Percentiles rank a stretch among this genome's conserved stretches.
Conservation (phyloP, 2,113 vertebrate genomes). For the Motacilla tschutschensis region DNA sequence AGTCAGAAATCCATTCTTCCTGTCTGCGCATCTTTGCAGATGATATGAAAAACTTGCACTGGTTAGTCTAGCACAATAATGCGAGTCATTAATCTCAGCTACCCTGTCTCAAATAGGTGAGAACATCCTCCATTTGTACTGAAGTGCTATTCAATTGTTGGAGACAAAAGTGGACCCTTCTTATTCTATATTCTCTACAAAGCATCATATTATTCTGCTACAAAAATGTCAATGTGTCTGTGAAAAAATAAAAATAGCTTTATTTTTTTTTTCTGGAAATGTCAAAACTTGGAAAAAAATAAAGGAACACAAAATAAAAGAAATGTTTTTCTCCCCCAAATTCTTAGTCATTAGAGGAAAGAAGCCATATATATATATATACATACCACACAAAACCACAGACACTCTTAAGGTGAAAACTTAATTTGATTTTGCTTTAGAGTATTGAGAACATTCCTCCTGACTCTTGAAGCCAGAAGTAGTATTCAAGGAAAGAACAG, state of each 20-base stretch:
- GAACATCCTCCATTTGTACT: neutral
- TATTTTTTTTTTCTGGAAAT: neutral
- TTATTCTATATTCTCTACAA: neutral
- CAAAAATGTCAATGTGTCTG: neutral
- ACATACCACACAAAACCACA: neutral
- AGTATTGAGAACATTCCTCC: neutral
- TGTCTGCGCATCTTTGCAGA: neutral
- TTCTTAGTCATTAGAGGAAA: neutral
- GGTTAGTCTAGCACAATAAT: neutral
- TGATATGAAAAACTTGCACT: neutral
- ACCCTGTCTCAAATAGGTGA: neutral
- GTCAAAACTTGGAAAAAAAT: neutral
- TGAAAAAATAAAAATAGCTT: neutral
- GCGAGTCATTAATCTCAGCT: neutral
- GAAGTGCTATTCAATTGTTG: neutral
- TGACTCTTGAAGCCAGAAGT: neutral
- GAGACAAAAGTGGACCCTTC: neutral
- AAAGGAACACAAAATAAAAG: neutral
- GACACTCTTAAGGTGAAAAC: neutral
- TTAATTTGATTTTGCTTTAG: neutral
- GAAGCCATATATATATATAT: fast-evolving
- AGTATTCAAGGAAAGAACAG: neutral
- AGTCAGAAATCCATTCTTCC: neutral
- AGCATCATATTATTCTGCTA: neutral
- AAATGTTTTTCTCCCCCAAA: fast-evolving